Evolutionary conservation across 2,888 invertebrate species (phyloP), one percentile per base, ranked within the genome.

Genomic region (Drepana falcataria): DNA sequence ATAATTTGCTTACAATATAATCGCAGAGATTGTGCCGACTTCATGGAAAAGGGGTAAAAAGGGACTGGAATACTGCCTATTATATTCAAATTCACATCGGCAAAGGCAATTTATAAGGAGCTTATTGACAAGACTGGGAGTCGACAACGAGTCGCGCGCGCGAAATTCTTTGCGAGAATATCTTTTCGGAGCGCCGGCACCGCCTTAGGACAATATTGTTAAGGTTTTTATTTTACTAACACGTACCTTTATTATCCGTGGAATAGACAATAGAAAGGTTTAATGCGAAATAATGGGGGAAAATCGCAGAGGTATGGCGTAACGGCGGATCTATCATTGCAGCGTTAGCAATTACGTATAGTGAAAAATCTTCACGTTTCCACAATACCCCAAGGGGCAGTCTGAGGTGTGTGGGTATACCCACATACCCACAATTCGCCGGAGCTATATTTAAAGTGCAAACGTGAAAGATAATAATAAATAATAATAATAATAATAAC

Each of bases 1-100:
- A 91, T 89, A 91, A 91, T 90, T 91, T 91, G 90, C 90, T 91
- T 91, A 91, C 90, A 91, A 91, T 91, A 91, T 91, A 91, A 91
- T 91, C 88, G 84, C 76, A 83, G 80, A 78, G 85, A 87, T 86
- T 87, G 85, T 84, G 71, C 75, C 73, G 78, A 74, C 83, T 81
- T 79, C 83, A 83, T 74, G 80, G 78, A 77, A 83, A 82, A 80
- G 82, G 79, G 83, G 77, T 83, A 85, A 87, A 87, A 87, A 83
- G 83, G 67, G 77, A 82, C 74, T 81, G 83, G 81, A 81, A 83
- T 71, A 78, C 69, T 65, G 75, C 72, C 90, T 88, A 91, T 91
- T 91, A 91, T 91, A 90, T 91, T 91, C 89, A 91, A 90, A 91
- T 89, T 89, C 83, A 81, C 82, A 78, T 76, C 77, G 81, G 83